Evolutionary conservation across 2,888 invertebrate species (phyloP).

Genomic region (Glaucopsyche alexis): DNA sequence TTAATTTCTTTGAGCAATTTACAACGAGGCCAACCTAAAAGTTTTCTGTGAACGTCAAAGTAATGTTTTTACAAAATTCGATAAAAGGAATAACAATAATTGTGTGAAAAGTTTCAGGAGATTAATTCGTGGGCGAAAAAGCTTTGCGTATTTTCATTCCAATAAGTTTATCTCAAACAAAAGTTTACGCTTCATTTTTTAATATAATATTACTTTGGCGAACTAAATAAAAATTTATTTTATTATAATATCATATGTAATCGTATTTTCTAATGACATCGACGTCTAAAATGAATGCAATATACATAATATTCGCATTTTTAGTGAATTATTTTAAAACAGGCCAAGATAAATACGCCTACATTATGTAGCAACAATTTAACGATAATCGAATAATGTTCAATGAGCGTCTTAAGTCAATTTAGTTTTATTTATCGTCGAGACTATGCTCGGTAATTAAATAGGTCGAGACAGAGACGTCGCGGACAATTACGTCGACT

Average conservation of each 20-base stretch:
- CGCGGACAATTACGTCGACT: slow-evolving; percentile 12
- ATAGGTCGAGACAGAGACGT: slow-evolving; percentile 6
- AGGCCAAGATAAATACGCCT: too few species aligned
- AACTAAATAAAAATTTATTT: not conserved
- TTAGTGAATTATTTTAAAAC: too few species aligned
- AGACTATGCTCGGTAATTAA: not conserved
- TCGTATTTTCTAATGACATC: too few species aligned
- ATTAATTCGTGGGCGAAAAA: slow-evolving; percentile 7
- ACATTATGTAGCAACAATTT: not conserved
- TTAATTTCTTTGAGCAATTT: slow-evolving; percentile 13
- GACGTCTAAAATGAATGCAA: too few species aligned
- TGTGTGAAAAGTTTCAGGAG: slow-evolving; percentile 16
- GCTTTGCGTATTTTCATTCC: not conserved
- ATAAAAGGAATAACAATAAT: slow-evolving; percentile 18
- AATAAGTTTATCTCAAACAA: not conserved
- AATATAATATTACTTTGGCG: not conserved
- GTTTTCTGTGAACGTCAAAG: not conserved
- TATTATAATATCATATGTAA: too few species aligned
- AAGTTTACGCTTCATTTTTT: not conserved
- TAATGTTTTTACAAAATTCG: slow-evolving; percentile 9
- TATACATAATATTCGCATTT: too few species aligned
- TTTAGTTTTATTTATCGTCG: slow-evolving; percentile 13
- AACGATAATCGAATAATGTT: not conserved
- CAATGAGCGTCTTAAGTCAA: slow-evolving; percentile 16
- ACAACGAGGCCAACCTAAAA: not conserved